A percentile compares a stretch with the other conserved stretches of the same genome.
Evolutionary conservation across 2,113 vertebrate genomes (phyloP).

Genomic region (Crotophaga sulcirostris): DNA sequence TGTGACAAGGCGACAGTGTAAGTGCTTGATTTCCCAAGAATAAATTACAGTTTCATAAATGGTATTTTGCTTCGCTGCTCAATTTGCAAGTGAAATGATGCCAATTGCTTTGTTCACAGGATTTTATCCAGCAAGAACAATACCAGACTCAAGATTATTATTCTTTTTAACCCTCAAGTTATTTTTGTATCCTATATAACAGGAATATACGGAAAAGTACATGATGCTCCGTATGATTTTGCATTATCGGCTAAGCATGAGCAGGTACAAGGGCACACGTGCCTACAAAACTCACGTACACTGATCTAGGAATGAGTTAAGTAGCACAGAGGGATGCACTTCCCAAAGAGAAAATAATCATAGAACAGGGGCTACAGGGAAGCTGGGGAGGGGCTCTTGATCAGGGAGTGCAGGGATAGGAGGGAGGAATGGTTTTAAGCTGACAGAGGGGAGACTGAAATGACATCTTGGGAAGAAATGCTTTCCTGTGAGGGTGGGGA

Average conservation of each 20-base stretch:
- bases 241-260: background rate
- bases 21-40: conserved; percentile 56
- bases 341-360: background rate
- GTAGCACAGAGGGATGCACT: background rate
- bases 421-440: too few species aligned
- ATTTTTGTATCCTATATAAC: background rate
- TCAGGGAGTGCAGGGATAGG: too few species aligned
- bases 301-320: background rate
- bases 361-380: too few species aligned
- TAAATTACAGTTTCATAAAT: conserved; percentile 64
- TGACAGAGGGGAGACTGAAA: too few species aligned
- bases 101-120: conserved; percentile 57
- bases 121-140: conserved; percentile 24
- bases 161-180: conserved; percentile 35
- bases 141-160: background rate
- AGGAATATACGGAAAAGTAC: background rate
- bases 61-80: conserved; percentile 61
- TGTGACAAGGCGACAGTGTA: background rate
- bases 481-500: too few species aligned
- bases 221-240: background rate
- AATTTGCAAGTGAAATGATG: conserved; percentile 70
- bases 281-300: fast-evolving
- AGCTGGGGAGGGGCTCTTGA: too few species aligned
- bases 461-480: too few species aligned
- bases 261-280: background rate